Percentiles rank a stretch among this genome's conserved stretches.
phyloP scores from a whole-genome alignment of 2,888 invertebrate genomes.

The Deroplatys truncata region DNA sequence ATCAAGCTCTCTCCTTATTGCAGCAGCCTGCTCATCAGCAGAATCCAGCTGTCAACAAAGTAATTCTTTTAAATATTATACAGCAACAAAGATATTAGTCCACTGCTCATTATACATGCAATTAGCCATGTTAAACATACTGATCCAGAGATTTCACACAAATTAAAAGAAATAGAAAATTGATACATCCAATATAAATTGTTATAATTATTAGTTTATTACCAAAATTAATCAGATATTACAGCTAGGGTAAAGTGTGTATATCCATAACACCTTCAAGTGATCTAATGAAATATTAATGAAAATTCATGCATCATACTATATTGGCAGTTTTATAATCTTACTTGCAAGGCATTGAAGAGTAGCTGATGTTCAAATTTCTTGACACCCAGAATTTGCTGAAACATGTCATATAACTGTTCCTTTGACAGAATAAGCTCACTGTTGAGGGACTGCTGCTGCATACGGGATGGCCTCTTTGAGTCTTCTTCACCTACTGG shows the following conservation, averaged over 20 bases:
- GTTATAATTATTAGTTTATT: no score
- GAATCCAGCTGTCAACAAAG: conserved; percentile 78
- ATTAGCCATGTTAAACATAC: neutral
- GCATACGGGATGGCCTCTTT: conserved; percentile 80
- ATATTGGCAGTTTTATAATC: conserved; percentile 18
- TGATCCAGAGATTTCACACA: neutral
- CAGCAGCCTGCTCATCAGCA: conserved; percentile 98
- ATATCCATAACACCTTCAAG: no score
- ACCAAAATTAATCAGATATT: no score
- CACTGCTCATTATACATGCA: neutral
- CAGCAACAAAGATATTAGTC: neutral
- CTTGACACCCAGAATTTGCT: conserved; percentile 96
- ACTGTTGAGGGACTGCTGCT: conserved; percentile 84
- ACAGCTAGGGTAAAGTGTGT: no score
- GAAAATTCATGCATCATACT: no score
- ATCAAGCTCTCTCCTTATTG: conserved; percentile 96
- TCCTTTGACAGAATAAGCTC: conserved; percentile 97
- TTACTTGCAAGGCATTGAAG: conserved; percentile 94
- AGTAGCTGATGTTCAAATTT: conserved; percentile 99
- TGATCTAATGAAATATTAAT: no score
- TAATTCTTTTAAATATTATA: neutral
- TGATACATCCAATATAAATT: no score
- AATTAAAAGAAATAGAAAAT: neutral
- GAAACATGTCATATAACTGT: conserved; percentile 99
- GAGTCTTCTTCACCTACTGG: conserved; percentile 78